Conservation (phyloP, 2,113 vertebrate genomes). For the Aptenodytes forsteri region DNA sequence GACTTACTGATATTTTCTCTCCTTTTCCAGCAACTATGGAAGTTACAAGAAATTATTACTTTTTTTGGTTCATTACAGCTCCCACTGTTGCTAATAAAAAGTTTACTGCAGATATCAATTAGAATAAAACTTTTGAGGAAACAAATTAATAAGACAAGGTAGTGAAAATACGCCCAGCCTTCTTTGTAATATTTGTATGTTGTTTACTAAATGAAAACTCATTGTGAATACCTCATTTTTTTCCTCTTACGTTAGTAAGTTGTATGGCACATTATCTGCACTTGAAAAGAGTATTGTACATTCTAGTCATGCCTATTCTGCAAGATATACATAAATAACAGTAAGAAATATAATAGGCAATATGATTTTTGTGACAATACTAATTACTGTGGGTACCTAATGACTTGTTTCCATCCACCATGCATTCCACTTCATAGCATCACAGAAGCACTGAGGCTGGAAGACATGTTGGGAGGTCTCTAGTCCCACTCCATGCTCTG, state of each 20-base stretch:
- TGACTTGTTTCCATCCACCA: not conserved
- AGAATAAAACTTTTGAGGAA: not conserved
- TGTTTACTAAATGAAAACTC: not conserved
- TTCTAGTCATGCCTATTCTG: not conserved
- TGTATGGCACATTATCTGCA: not conserved
- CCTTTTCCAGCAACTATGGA: not conserved
- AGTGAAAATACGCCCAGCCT: not conserved
- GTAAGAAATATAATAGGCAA: not conserved
- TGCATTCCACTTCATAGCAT: not conserved
- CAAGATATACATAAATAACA: not conserved
- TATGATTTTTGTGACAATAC: not conserved
- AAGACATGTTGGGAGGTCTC: not conserved
- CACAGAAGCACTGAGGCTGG: not conserved
- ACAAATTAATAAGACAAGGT: not conserved
- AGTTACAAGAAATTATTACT: not conserved
- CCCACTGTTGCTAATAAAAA: not conserved
- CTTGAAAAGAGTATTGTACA: not conserved
- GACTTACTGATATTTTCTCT: not conserved
- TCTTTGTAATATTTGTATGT: not conserved
- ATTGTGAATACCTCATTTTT: not conserved
- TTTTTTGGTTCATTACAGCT: not conserved
- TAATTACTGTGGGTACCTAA: not conserved
- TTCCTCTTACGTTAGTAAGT: not conserved
- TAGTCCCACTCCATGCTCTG: not conserved
- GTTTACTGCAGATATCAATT: not conserved